A percentile compares a stretch with the other conserved stretches of the same genome.
These are phyloP conservation scores for Drosophila nr. perissopoda DNA, from an alignment of 2,888 invertebrate species.

Conservation along the genomic window DNA sequence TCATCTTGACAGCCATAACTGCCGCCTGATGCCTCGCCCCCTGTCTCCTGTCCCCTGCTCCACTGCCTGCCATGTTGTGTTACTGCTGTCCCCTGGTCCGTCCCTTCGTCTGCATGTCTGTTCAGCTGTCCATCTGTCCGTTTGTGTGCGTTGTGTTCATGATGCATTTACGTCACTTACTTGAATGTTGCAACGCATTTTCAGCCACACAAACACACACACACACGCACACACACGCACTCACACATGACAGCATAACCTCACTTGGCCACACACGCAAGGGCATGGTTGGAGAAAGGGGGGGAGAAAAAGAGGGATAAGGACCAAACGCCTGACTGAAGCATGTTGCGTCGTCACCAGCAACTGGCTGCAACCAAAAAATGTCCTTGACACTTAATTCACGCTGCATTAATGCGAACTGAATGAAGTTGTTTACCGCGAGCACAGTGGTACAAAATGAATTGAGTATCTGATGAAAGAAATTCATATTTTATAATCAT, in stretches of 20 bases:
- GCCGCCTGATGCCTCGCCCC: conserved; percentile 60
- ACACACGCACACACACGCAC: conserved; percentile 14
- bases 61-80: neutral
- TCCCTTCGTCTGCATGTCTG: conserved; percentile 40
- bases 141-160: conserved; percentile 51
- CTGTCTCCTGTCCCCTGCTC: conserved; percentile 16
- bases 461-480: neutral
- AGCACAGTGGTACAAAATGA: conserved; percentile 54
- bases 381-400: conserved; percentile 82
- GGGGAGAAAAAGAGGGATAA: neutral
- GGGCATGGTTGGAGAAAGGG: conserved; percentile 19
- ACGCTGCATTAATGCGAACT: conserved; percentile 80
- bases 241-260: conserved; percentile 46
- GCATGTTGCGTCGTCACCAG: conserved; percentile 72
- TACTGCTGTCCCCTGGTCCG: neutral
- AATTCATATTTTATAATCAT: neutral
- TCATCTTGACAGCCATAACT: conserved; percentile 83
- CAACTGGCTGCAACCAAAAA: conserved; percentile 72
- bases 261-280: conserved; percentile 54
- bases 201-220: conserved; percentile 30
- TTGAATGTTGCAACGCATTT: conserved; percentile 81
- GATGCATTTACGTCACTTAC: conserved; percentile 80
- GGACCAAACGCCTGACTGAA: conserved; percentile 56
- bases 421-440: conserved; percentile 75
- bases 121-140: conserved; percentile 23